These are phyloP conservation scores for Miltochrista miniata DNA, from an alignment of 2,888 invertebrate genomes.

Conservation along the genomic window DNA sequence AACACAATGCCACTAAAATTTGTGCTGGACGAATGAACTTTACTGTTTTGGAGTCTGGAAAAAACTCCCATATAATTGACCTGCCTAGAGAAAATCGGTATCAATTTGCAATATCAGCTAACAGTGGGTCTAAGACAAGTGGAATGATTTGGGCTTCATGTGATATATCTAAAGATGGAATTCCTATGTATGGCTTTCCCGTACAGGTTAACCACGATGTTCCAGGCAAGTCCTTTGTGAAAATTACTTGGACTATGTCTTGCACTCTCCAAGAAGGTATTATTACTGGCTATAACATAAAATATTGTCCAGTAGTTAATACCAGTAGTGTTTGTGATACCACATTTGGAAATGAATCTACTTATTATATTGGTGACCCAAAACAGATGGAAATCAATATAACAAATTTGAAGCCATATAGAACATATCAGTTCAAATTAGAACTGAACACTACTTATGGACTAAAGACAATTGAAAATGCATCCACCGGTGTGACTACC, in stretches of 20 bases:
- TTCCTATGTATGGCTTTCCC: conserved; percentile 82
- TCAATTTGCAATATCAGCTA: conserved; percentile 93
- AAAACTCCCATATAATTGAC: conserved; percentile 83
- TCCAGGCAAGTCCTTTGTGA: conserved; percentile 67
- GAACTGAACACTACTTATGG: conserved; percentile 82
- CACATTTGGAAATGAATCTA: conserved; percentile 56
- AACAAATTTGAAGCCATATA: conserved; percentile 87
- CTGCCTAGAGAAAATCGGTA: conserved; percentile 84
- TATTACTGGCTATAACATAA: conserved; percentile 89
- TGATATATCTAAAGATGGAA: conserved; percentile 73
- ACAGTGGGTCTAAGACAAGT: conserved; percentile 87
- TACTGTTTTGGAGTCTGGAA: conserved; percentile 59
- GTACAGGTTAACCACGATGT: conserved; percentile 62
- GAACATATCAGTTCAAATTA: conserved; percentile 88
- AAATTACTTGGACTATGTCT: conserved; percentile 89
- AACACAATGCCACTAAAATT: conserved; percentile 66
- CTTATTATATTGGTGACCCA: conserved; percentile 66
- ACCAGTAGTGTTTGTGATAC: conserved; percentile 83
- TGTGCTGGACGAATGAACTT: conserved; percentile 83
- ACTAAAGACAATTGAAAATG: conserved; percentile 66
- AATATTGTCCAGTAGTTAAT: conserved; percentile 87
- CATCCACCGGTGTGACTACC: conserved; percentile 86
- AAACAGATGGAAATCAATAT: conserved; percentile 82
- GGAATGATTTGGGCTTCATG: conserved; percentile 95
- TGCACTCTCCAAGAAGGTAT: conserved; percentile 89